Evolutionary conservation across 2,888 invertebrate genomes (phyloP), one percentile per base, ranked within the genome.

Genomic region (Gerris lacustris): DNA sequence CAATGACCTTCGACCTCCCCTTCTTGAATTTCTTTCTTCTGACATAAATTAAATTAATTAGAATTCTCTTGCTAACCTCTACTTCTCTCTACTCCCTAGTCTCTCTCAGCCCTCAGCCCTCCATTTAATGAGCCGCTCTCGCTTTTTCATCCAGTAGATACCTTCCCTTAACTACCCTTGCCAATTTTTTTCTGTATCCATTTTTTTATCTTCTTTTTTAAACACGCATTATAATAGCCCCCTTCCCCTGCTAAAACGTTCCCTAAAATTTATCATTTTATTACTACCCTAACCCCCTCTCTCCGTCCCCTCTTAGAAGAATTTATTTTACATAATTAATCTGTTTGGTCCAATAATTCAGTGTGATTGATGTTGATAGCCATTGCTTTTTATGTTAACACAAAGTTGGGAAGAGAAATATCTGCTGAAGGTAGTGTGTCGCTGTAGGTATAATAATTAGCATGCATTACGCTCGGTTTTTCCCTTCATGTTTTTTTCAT

Each of bases 31-130:
- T 55, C 15, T 55, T 15, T 55, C 55, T 15, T 55, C 55, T 55
- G 15, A 55, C 55, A 55, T 55, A 55, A 55, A 55, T 55, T 55
- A 55, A 55, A 55, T 55, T 55, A 55, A 55, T 55, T 55, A 55
- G 55, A 55, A 55, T 55, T 55, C 55, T 55, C 11, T 55, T 15
- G 11, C 15, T 55, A 55, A 11, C 55, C 55, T 11, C 31, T 31
- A 31, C 31, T 31, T 1, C 31, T 31, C 31, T 31, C 31, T 31
- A 31, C 31, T 31, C 31, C 31, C 31, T 4, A 31, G 31, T 31
- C 31, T 31, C n/a, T n/a, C n/a, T n/a, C n/a, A n/a, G n/a, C n/a
- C n/a, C n/a, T n/a, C n/a, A n/a, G n/a, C 31, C 31, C 31, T 31
- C 15, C 15, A 55, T 55, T 55, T 55, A 55, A 55, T 55, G 55